Base-by-base conservation (phyloP, 2,888 invertebrate species). In the Nomada ruficornis region DNA sequence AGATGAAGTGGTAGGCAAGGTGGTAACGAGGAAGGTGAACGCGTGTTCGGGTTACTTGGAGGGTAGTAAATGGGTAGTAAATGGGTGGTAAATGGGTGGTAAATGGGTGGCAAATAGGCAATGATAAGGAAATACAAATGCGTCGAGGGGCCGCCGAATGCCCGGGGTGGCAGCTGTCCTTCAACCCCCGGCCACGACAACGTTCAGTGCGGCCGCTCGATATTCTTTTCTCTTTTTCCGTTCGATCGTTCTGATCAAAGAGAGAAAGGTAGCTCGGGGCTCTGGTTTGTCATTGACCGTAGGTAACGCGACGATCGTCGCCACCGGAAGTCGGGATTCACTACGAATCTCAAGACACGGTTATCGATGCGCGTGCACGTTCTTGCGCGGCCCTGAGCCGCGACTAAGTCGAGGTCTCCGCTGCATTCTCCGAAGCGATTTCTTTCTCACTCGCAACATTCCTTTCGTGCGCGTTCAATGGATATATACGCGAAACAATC, bases 221-320 rank as follows among this genome's bases (percentile, higher is more conserved):
- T 13, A 47, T 76, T 77, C 26, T 11, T 29, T 50, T 67, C 23
- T 23, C 20, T 69, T 63, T 52, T 20, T 9, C 3, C 26, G 26
- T 65, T 70, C 57, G 73, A 77, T 71, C 75, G 76, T 64, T 59
- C 57, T 57, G 80, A 70, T 77, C 86, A 89, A 81, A 84, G 83
- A 88, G 84, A 83, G 83, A 89, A 90, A 91, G 91, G 83, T 88
- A 85, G 92, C 93, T 93, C 93, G 93, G 93, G 93, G 94, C 94
- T 94, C 94, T 94, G 94, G 94, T 94, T 94, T 94, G 94, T 94
- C 94, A 94, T 94, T 94, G 94, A 93, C 93, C 93, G 91, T 93
- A 78, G 80, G 77, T 63, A 79, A 82, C 67, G 78, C 78, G 59
- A 81, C 85, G 85, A 76, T 84, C 80, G 84, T 71, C 74, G 63